Evolutionary conservation across 1,140 invertebrate species (phyloP), one percentile per base, ranked within the genome.

Genomic region (Drosophila orena): DNA sequence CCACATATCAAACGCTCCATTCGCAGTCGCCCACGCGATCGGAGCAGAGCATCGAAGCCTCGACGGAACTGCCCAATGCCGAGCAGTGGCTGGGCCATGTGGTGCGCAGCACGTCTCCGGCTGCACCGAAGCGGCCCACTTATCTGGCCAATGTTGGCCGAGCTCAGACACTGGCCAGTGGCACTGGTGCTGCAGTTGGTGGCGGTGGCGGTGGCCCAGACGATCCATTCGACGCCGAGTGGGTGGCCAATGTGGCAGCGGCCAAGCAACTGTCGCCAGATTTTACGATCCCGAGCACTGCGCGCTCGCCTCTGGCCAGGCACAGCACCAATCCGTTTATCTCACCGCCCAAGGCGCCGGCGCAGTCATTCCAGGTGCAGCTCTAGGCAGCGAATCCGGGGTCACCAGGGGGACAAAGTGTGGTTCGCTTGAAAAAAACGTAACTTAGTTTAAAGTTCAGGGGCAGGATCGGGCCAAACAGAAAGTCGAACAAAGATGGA

Each of bases 201-300:
- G 60, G 49, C 17, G 17, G 17, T 17, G 17, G 17, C 4, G 92
- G 93, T 4, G 70, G 50, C n/a, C 57, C 49, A 1, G 81, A 77
- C 49, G 97, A 98, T 93, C 97, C 97, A 0, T 97, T 97, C 86
- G 96, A 97, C 91, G 96, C 96, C 6, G 97, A 97, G 81, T 97
- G 97, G 97, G 96, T 95, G 2, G 95, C 86, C 24, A 84, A 83
- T 71, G 90, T 92, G 30, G 86, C 90, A 17, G 88, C 83, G 8
- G 80, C 86, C 4, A 91, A 92, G 65, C 79, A 88, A 60, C 37
- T 91, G 46, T 91, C 90, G n/a, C 90, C 90, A 10, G 86, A 92
- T 49, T 46, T 90, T 53, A 92, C 71, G 58, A 24, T 52, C 50
- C 20, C 34, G 11, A 59, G 80, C 83, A 76, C 58, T 4, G 43